phyloP scores from a whole-genome alignment of 2,113 vertebrate species.

The Podilymbus podiceps region DNA sequence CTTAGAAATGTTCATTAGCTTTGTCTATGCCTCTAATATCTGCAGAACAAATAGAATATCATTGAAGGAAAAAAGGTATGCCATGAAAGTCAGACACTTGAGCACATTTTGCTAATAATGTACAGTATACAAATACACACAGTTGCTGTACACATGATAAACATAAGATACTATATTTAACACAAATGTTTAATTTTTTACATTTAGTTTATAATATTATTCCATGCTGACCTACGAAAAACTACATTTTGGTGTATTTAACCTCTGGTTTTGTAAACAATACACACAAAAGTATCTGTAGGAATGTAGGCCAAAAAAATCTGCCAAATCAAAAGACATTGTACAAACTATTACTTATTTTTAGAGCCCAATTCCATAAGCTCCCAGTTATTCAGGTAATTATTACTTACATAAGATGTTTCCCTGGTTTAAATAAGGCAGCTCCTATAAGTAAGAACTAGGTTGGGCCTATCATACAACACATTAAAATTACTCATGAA shows the following conservation, averaged over 20 bases:
- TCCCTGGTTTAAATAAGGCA: neutral
- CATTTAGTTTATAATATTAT: neutral
- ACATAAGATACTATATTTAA: neutral
- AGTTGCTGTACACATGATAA: neutral
- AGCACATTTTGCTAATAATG: neutral
- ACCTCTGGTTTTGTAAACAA: neutral
- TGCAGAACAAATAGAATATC: neutral
- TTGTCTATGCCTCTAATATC: conserved; percentile 6
- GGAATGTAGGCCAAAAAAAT: neutral
- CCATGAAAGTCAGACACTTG: neutral
- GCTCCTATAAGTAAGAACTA: neutral
- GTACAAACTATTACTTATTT: neutral
- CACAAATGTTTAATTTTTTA: neutral
- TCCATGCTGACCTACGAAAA: neutral
- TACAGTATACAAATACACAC: neutral
- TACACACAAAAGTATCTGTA: neutral
- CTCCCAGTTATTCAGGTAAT: neutral
- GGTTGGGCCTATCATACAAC: neutral
- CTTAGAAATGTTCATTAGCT: conserved; percentile 30
- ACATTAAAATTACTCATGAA: neutral
- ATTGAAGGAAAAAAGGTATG: conserved; percentile 13
- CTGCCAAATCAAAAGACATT: neutral
- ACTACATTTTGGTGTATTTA: neutral
- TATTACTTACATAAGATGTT: neutral
- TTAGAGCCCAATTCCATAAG: neutral